Base-by-base conservation (phyloP, 2,888 invertebrate species). In the Euplagia quadripunctaria region DNA sequence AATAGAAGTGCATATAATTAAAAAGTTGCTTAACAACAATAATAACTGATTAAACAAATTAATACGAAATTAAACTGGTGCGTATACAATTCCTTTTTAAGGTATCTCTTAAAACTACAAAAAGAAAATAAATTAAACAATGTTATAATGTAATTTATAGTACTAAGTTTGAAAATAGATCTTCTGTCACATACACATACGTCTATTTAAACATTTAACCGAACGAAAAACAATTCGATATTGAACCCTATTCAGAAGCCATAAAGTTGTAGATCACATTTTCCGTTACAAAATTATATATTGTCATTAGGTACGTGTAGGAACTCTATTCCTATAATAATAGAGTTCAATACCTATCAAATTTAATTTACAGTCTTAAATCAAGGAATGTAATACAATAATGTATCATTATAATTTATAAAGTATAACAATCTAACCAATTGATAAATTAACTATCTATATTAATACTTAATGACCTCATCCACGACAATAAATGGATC, bases 401-500 rank as follows among this genome's bases (percentile, higher is more conserved):
- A 43, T 63, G 41, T 68, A 55, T 68, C 46, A 68, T 68, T 68
- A 70, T 51, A 64, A 65, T 65, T 65, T 51, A 51, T 46, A 61
- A 70, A 64, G 8, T 71, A 70, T 72, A 65, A 12, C 14, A 75
- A 76, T 64, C 55, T 74, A 70, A 75, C 42, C 58, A 64, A 65
- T 58, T 67, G 72, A 31, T 31, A 65, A 61, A 74, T 75, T 61
- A 20, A 31, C 52, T 72, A 74, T 72, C 77, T 66, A 64, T 64
- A 70, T 80, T 83, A 84, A 82, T 84, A 84, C 79, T 82, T 77
- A 76, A 77, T 76, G 70, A 77, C 79, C 46, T 84, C 31, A 61
- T 61, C 61, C 61, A 61, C 20, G 31, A 31, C 20, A 31, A 20
- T 14, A 14, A 61, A 61, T 61, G 61, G 31, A 61, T 31, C 11